phyloP scores from a whole-genome alignment of 2,113 vertebrate species.

The Silurus meridionalis region DNA sequence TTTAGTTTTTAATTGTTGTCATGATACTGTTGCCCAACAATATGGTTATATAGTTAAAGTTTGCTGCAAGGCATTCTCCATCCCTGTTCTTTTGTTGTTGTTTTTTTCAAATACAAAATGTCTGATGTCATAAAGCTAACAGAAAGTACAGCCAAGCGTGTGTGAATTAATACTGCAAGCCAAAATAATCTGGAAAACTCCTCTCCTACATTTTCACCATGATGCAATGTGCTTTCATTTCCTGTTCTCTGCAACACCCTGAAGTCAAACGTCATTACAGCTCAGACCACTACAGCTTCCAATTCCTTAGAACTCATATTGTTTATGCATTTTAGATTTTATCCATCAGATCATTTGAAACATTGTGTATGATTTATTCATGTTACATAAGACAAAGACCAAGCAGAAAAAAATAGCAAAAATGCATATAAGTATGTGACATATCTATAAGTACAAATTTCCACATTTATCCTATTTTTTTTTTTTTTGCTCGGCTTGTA shows the following conservation, averaged over 20 bases:
- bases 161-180: slow-evolving; percentile 60
- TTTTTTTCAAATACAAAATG: slow-evolving; percentile 54
- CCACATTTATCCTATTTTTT: too few species aligned
- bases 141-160: slow-evolving; percentile 41
- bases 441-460: neutral
- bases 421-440: neutral
- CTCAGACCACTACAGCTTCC: slow-evolving; percentile 16
- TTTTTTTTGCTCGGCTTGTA: neutral
- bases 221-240: slow-evolving; percentile 58
- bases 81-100: neutral
- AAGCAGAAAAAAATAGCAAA: neutral
- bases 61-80: slow-evolving; percentile 16
- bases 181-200: slow-evolving; percentile 66
- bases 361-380: neutral
- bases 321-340: slow-evolving; percentile 8
- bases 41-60: slow-evolving; percentile 10
- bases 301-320: neutral
- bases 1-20: neutral
- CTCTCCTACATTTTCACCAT: slow-evolving; percentile 62
- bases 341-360: neutral
- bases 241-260: slow-evolving; percentile 38
- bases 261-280: slow-evolving; percentile 30
- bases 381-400: neutral
- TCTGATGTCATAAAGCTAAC: slow-evolving; percentile 53
- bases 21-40: neutral